Evolutionary conservation across 1,140 invertebrate genomes (phyloP).

Genomic region (Hylaeus volcanicus): DNA sequence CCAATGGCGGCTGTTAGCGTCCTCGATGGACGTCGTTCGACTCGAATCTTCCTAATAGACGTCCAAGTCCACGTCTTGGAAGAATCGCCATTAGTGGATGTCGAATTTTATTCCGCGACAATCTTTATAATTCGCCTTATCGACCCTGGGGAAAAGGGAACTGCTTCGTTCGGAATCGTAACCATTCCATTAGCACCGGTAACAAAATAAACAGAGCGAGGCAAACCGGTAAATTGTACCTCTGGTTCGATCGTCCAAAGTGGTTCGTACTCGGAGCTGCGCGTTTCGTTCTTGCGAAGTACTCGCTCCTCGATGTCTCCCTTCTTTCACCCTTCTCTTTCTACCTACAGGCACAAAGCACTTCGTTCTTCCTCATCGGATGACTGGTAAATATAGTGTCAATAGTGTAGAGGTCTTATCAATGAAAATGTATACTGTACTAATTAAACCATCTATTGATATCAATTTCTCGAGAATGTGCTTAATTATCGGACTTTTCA

Average conservation of each 20-base stretch:
- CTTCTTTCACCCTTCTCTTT: background rate
- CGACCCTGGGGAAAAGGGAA: slow-evolving; percentile 23
- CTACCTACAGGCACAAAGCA: background rate
- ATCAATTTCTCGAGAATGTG: too few relatives aligned
- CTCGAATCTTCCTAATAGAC: slow-evolving; percentile 8
- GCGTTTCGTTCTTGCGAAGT: slow-evolving; percentile 49
- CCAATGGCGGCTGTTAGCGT: background rate
- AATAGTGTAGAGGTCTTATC: too few relatives aligned
- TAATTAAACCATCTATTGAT: too few relatives aligned
- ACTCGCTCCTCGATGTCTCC: background rate
- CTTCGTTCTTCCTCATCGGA: too few relatives aligned
- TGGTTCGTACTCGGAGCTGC: slow-evolving; percentile 41
- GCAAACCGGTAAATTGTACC: slow-evolving; percentile 52
- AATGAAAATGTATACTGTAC: too few relatives aligned
- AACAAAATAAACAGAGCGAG: slow-evolving; percentile 51
- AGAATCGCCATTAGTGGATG: slow-evolving; percentile 40
- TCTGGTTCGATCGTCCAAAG: slow-evolving; percentile 48
- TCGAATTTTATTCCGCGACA: slow-evolving; percentile 37
- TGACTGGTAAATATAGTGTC: too few relatives aligned
- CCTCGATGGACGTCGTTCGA: too few relatives aligned
- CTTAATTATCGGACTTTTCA: too few relatives aligned
- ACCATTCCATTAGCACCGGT: slow-evolving; percentile 49
- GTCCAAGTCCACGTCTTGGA: background rate
- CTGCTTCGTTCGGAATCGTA: slow-evolving; percentile 36
- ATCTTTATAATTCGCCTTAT: slow-evolving; percentile 50